Percentiles rank a stretch among this genome's conserved stretches.
Evolutionary conservation across 1,140 invertebrate species (phyloP).

Genomic region (Zaprionus gabonicus): DNA sequence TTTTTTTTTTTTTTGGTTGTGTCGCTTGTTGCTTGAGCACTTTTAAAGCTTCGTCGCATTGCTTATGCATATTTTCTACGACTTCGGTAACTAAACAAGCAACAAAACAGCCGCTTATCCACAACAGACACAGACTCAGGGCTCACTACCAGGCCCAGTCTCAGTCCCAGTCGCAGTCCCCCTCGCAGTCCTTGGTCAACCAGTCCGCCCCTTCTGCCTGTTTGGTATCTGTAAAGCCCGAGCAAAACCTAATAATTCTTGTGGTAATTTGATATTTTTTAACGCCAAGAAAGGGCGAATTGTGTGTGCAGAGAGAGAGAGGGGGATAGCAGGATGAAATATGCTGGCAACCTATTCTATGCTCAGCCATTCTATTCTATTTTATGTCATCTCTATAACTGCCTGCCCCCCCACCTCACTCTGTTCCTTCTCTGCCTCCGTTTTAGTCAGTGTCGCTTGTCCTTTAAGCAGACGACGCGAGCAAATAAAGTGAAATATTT

Average conservation of each 20-base stretch:
- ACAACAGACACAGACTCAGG: not conserved
- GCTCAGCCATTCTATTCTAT: conserved; percentile 24
- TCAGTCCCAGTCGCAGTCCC: too few species aligned
- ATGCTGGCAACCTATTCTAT: conserved; percentile 3
- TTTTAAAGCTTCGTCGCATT: conserved; percentile 32
- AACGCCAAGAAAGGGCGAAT: conserved; percentile 1
- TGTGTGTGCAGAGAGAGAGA: not conserved
- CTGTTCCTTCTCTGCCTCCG: not conserved
- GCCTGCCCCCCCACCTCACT: not conserved
- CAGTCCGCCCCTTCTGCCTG: too few species aligned
- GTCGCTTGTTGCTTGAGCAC: conserved; percentile 9
- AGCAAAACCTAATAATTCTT: conserved; percentile 47
- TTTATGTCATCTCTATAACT: conserved; percentile 21
- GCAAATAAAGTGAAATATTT: conserved; percentile 64
- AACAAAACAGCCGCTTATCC: conserved; percentile 25
- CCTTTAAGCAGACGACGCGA: conserved; percentile 48
- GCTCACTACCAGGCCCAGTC: too few species aligned
- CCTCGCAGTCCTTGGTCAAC: not conserved
- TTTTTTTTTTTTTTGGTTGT: not conserved
- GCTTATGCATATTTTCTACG: conserved; percentile 30
- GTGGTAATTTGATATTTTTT: conserved; percentile 60
- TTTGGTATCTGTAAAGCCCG: not conserved
- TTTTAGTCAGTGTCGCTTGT: conserved; percentile 19
- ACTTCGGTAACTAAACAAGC: conserved; percentile 39
- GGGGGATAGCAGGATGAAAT: conserved; percentile 10